These are phyloP conservation scores for Apostichopus leukothele DNA, from an alignment of 53 echinoderm and acorn worm genomes.

Conservation along the genomic window DNA sequence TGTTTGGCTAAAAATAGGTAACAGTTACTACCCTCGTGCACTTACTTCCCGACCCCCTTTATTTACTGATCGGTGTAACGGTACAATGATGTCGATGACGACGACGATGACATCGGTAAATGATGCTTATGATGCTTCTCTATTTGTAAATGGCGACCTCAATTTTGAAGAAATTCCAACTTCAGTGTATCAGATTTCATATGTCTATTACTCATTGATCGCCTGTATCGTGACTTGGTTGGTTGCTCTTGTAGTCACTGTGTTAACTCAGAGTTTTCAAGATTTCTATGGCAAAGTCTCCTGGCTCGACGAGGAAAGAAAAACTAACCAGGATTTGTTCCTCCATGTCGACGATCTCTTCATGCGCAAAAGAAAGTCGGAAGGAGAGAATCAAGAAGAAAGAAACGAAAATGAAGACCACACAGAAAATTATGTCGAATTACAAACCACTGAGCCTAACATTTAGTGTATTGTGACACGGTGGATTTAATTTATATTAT, in stretches of 20 bases:
- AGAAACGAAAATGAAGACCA: too few relatives aligned
- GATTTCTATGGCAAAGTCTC: background rate
- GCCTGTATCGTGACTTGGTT: background rate
- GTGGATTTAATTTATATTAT: too few relatives aligned
- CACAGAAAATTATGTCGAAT: too few relatives aligned
- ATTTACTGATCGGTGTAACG: background rate
- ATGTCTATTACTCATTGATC: background rate
- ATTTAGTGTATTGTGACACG: too few relatives aligned
- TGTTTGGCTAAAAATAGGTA: slow-evolving; percentile 22
- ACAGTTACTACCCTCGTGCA: background rate
- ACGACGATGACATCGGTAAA: background rate
- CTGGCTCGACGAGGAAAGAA: background rate
- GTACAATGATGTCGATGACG: background rate
- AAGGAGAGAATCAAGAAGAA: too few relatives aligned
- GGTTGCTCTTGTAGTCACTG: background rate
- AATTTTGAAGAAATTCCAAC: background rate
- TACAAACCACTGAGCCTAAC: too few relatives aligned
- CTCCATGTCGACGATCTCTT: background rate
- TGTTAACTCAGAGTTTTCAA: background rate
- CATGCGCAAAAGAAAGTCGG: too few relatives aligned
- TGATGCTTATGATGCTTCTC: background rate
- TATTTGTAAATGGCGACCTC: background rate
- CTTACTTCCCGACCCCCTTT: background rate
- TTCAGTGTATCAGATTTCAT: slow-evolving; percentile 14
- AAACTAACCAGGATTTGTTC: background rate